Base-by-base conservation (phyloP, 2,797 vertebrate species). In the Malurus splendens region DNA sequence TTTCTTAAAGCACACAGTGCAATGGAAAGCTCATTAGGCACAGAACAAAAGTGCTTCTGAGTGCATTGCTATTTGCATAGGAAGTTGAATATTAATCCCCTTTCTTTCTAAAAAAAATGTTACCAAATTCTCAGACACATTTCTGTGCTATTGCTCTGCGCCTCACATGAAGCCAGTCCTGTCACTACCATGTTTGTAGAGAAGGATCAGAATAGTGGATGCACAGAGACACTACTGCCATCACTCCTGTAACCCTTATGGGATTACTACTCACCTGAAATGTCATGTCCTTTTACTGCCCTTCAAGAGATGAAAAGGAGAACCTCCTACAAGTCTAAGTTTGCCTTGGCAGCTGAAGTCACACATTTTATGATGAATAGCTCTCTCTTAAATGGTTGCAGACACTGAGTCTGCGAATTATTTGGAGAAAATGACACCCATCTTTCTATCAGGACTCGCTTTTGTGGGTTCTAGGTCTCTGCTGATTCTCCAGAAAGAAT, bases 321-420 rank as follows among this genome's bases (percentile, higher is more conserved):
- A 87, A 75, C 11, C 8, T 78, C 36, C 66, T 18, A 24, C 3
- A 68, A 66, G 12, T 2, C 2, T 24, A 61, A 74, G 14, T 15
- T 19, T 28, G 28, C 64, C 32, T 39, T 59, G 22, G 32, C 8
- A 62, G 56, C 42, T 72, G 27, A 90, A 79, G 17, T 65, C 32
- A 33, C 25, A 32, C 19, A 42, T 51, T 32, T 61, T 39, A 47
- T 0, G 0, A 24, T n/a, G 33, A 78, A 59, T 1, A 32, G 32
- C 18, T 76, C 23, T 56, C 57, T 82, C 56, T 47, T 24, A 59
- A 83, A 60, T 1, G 9, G 68, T 2, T 79, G 50, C 62, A 87
- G 48, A 56, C 18, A 33, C 0, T 13, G 17, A 33, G 60, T 67
- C 64, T 64, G 33, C 5, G 48, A 38, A 65, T 55, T 78, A 64